Percentiles rank a stretch among this genome's conserved stretches.
phyloP scores from a whole-genome alignment of 2,888 invertebrate species.

The Chorisops tibialis region DNA sequence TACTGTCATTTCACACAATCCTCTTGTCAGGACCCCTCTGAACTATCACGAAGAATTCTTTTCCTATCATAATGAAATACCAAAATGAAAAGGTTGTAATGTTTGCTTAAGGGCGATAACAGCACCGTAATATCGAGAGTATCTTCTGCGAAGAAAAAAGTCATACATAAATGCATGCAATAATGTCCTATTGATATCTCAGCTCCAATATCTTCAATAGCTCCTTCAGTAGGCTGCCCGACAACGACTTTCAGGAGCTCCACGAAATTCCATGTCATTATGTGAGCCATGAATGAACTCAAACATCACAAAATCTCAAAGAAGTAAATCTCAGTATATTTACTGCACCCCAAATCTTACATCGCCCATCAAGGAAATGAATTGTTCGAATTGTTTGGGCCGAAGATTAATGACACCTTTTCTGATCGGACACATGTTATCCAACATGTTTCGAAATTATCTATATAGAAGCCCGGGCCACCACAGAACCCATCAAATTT shows the following conservation, averaged over 20 bases:
- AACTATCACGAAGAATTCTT: neutral
- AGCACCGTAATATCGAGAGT: constrained; percentile 15
- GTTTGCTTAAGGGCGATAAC: constrained; percentile 29
- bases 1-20: too few relatives aligned
- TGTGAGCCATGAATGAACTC: too few relatives aligned
- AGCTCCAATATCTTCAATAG: constrained; percentile 11
- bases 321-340: too few relatives aligned
- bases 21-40: too few relatives aligned
- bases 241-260: too few relatives aligned
- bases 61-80: constrained; percentile 9
- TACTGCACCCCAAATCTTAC: too few relatives aligned
- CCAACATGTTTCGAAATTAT: constrained; percentile 18
- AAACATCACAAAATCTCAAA: too few relatives aligned
- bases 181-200: constrained; percentile 28
- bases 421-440: constrained; percentile 7
- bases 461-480: constrained; percentile 12
- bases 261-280: too few relatives aligned
- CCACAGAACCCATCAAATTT: constrained; percentile 6
- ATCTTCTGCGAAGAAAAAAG: constrained; percentile 18
- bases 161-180: constrained; percentile 34
- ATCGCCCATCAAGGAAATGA: neutral
- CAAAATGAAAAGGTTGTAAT: constrained; percentile 26
- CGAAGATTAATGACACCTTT: constrained; percentile 20
- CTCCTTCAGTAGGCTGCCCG: neutral
- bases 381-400: neutral